A percentile compares a stretch with the other conserved stretches of the same genome.
Conservation (phyloP, 1,140 invertebrate genomes). For the Nomia melanderi region DNA sequence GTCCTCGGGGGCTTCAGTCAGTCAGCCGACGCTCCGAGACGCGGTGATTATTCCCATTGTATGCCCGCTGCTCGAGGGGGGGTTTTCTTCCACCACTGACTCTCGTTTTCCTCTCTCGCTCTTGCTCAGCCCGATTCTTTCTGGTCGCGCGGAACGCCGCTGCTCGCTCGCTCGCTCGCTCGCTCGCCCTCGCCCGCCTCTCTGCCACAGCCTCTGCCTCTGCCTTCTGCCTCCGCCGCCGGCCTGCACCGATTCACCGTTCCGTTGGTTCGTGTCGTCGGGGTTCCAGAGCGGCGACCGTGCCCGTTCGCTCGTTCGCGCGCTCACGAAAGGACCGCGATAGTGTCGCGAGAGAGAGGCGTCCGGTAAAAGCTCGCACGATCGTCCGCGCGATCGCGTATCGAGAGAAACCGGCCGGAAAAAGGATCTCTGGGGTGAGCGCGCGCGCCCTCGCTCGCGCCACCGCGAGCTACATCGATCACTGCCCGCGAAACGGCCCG, state of each 20-base stretch:
- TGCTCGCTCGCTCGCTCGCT: too few species aligned
- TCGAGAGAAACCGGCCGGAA: not conserved
- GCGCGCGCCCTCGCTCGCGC: not conserved
- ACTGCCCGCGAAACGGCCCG: too few species aligned
- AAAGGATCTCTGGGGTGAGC: conserved; percentile 24
- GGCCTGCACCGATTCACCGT: not conserved
- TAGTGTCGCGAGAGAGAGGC: not conserved
- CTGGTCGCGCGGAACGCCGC: not conserved
- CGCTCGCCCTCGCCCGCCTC: not conserved
- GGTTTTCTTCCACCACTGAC: conserved; percentile 51
- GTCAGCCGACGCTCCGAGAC: conserved; percentile 75
- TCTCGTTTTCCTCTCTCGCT: conserved; percentile 46
- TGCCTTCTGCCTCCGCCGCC: too few species aligned
- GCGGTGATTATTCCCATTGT: conserved; percentile 78
- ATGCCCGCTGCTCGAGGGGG: conserved; percentile 58
- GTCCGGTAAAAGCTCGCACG: not conserved
- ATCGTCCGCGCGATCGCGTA: not conserved
- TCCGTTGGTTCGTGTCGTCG: not conserved
- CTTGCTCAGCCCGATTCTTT: conserved; percentile 14
- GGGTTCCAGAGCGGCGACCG: not conserved
- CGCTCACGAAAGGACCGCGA: not conserved
- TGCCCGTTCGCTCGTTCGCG: not conserved
- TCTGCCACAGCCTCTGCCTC: not conserved
- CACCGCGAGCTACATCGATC: conserved; percentile 21
- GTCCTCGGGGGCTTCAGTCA: conserved; percentile 73